Percentiles rank a stretch among this genome's conserved stretches.
Evolutionary conservation across 2,888 invertebrate species (phyloP).

Genomic region (Eilema griseolum): DNA sequence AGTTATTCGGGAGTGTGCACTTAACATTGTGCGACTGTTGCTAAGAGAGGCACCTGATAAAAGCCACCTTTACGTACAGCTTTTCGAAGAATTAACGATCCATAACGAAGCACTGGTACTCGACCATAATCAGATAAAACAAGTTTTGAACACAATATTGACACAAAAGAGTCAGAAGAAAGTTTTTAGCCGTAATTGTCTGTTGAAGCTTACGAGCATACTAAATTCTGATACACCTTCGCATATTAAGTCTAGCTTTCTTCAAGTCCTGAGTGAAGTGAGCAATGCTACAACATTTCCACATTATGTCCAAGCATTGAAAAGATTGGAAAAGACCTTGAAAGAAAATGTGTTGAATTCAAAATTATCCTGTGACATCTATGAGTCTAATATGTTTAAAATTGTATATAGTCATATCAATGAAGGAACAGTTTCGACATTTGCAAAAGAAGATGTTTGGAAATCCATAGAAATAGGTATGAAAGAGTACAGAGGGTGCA

Average conservation of each 20-base stretch:
- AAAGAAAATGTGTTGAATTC: slow-evolving; percentile 57
- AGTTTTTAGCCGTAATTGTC: slow-evolving; percentile 72
- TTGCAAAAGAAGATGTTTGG: slow-evolving; percentile 83
- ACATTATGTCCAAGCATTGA: slow-evolving; percentile 67
- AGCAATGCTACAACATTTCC: slow-evolving; percentile 80
- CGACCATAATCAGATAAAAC: slow-evolving; percentile 89
- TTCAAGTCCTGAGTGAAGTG: slow-evolving; percentile 78
- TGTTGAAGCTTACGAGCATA: slow-evolving; percentile 71
- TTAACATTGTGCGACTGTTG: slow-evolving; percentile 83
- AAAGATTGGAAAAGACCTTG: slow-evolving; percentile 62
- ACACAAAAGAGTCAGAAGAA: slow-evolving; percentile 84
- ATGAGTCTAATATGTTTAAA: slow-evolving; percentile 84
- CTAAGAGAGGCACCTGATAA: slow-evolving; percentile 65
- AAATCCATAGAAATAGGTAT: slow-evolving; percentile 86
- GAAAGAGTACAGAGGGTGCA: slow-evolving; percentile 81
- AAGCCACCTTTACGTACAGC: slow-evolving; percentile 72
- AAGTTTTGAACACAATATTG: slow-evolving; percentile 88
- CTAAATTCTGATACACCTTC: slow-evolving; percentile 74
- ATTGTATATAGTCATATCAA: slow-evolving; percentile 87
- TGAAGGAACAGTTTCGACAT: slow-evolving; percentile 76
- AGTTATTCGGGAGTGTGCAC: slow-evolving; percentile 84
- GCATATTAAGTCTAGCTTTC: slow-evolving; percentile 79
- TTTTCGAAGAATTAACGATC: slow-evolving; percentile 79
- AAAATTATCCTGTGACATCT: slow-evolving; percentile 75
- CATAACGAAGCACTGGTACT: slow-evolving; percentile 88